Conservation (phyloP, 2,797 vertebrate genomes). For the Mormyrops attenuatus region DNA sequence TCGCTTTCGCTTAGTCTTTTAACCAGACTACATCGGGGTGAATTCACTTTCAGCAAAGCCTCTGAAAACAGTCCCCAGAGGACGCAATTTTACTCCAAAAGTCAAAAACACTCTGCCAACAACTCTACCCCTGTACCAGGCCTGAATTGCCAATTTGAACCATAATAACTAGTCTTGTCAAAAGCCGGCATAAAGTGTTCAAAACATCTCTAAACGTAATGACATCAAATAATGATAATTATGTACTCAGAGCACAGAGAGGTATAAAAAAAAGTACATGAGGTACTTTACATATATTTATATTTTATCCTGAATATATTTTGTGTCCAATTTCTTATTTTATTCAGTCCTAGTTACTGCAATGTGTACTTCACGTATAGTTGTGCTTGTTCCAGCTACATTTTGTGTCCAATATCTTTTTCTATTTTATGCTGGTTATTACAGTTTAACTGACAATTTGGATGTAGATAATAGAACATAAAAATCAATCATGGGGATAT, state of each 20-base stretch:
- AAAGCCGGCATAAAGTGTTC: not conserved
- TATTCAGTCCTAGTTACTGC: not conserved
- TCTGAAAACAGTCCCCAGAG: not conserved
- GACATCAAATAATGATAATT: slow-evolving; percentile 12
- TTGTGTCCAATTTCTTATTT: not conserved
- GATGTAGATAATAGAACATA: not conserved
- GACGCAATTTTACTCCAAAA: not conserved
- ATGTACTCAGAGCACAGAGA: not conserved
- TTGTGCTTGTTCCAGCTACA: not conserved
- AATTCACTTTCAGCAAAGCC: not conserved
- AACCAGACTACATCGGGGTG: not conserved
- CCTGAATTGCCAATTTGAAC: slow-evolving; percentile 4
- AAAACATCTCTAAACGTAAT: slow-evolving; percentile 6
- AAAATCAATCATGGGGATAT: not conserved
- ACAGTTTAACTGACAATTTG: not conserved
- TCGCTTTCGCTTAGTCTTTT: not conserved
- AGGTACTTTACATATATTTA: not conserved
- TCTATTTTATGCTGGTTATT: not conserved
- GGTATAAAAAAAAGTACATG: not conserved
- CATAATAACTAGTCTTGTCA: not conserved
- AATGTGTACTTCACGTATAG: not conserved
- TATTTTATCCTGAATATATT: not conserved
- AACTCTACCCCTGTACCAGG: not conserved
- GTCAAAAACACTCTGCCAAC: not conserved
- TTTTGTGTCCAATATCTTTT: not conserved